Conservation (phyloP, 2,888 invertebrate species). For the Drosophila prolongata region DNA sequence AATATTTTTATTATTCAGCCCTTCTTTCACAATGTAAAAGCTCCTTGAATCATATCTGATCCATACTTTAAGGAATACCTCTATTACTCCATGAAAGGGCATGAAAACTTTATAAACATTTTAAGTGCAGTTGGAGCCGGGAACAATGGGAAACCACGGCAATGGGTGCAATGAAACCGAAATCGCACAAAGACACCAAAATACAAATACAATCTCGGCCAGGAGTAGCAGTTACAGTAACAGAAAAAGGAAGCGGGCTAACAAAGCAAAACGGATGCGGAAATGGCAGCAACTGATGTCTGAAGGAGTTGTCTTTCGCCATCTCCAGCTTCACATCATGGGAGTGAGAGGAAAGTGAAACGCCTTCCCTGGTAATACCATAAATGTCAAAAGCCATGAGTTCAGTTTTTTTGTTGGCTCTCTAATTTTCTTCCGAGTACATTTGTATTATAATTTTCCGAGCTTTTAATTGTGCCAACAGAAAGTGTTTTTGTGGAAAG, state of each 20-base stretch:
- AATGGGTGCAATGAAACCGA: slow-evolving; percentile 71
- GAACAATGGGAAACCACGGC: slow-evolving; percentile 46
- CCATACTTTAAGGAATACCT: not conserved
- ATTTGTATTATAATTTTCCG: slow-evolving; percentile 39
- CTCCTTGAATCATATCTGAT: too few species aligned
- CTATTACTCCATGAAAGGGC: slow-evolving; percentile 4
- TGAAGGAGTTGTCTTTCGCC: slow-evolving; percentile 46
- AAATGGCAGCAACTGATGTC: slow-evolving; percentile 61
- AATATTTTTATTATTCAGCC: too few species aligned
- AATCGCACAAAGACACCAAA: slow-evolving; percentile 50
- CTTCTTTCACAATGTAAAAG: too few species aligned
- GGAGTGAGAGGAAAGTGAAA: slow-evolving; percentile 14
- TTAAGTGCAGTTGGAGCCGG: slow-evolving; percentile 65
- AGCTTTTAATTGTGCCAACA: slow-evolving; percentile 43
- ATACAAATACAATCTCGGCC: slow-evolving; percentile 49
- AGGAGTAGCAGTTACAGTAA: slow-evolving; percentile 7
- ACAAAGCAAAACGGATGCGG: slow-evolving; percentile 70
- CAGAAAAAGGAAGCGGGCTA: slow-evolving; percentile 54
- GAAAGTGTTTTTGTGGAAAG: slow-evolving; percentile 41
- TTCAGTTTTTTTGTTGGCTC: slow-evolving; percentile 12
- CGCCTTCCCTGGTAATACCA: slow-evolving; percentile 29
- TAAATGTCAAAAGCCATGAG: slow-evolving; percentile 52
- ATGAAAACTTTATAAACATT: slow-evolving; percentile 68
- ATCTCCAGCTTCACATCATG: slow-evolving; percentile 20
- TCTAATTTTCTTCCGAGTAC: slow-evolving; percentile 46